Conservation (phyloP, 2,113 vertebrate species). For the Malaclemys terrapin region DNA sequence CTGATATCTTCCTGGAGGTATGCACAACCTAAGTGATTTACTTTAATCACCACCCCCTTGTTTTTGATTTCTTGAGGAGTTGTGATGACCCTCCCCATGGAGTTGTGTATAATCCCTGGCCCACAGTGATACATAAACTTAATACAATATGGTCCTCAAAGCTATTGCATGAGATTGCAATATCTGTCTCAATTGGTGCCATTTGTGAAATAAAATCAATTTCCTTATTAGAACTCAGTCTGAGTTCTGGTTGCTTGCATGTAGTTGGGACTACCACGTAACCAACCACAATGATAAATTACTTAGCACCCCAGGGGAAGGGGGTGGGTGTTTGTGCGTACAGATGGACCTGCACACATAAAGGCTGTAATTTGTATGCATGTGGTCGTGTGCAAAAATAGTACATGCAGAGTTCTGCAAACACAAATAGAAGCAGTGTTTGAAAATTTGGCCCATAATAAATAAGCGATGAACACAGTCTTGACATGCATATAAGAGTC, state of each 20-base stretch:
- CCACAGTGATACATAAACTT: background rate
- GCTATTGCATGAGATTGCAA: too few relatives aligned
- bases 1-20: background rate
- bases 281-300: background rate
- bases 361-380: background rate
- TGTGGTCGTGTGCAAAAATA: background rate
- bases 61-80: background rate
- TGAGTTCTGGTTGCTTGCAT: slow-evolving; percentile 46
- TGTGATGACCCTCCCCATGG: background rate
- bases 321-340: background rate
- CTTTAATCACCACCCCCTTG: too few relatives aligned
- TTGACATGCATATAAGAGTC: background rate
- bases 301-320: background rate
- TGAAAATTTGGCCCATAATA: background rate
- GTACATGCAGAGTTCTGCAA: slow-evolving; percentile 11
- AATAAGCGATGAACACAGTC: background rate
- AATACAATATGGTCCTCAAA: too few relatives aligned
- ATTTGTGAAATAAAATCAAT: background rate
- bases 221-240: slow-evolving; percentile 46
- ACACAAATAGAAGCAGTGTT: slow-evolving; percentile 24
- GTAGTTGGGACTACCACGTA: slow-evolving; percentile 29
- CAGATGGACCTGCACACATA: slow-evolving; percentile 1
- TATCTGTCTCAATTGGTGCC: background rate
- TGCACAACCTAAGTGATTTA: background rate
- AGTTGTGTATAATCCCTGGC: background rate